These are phyloP conservation scores for Pedionomus torquatus DNA, from an alignment of 2,113 vertebrate species.

Conservation along the genomic window DNA sequence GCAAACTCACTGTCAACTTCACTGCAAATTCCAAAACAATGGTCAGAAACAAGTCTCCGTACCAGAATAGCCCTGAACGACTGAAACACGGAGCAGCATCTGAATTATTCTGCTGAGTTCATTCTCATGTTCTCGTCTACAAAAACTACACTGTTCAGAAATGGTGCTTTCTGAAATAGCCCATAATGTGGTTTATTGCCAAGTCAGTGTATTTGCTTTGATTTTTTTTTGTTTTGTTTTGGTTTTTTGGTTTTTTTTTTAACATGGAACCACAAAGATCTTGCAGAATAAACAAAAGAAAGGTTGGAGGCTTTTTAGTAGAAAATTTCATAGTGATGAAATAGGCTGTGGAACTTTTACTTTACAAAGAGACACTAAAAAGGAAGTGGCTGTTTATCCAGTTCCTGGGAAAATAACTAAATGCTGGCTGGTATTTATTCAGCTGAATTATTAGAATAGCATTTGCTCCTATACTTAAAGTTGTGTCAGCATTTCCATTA, in stretches of 20 bases:
- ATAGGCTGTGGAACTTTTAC: slow-evolving; percentile 51
- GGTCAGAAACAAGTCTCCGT: fast-evolving
- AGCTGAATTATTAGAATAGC: slow-evolving; percentile 78
- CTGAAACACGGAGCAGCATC: background rate
- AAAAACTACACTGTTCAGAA: background rate
- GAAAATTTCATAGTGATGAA: slow-evolving; percentile 67
- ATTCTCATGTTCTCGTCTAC: background rate
- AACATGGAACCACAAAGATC: background rate
- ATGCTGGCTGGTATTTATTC: slow-evolving; percentile 79
- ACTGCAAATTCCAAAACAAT: background rate
- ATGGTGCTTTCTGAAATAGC: background rate
- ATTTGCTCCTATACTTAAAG: slow-evolving; percentile 27
- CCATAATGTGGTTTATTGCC: background rate
- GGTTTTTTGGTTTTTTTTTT: background rate
- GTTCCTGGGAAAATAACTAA: slow-evolving; percentile 83
- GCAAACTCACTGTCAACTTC: background rate
- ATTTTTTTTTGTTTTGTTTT: too few species aligned
- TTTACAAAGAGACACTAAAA: slow-evolving; percentile 71
- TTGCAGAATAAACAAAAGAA: slow-evolving; percentile 43
- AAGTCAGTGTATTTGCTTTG: background rate
- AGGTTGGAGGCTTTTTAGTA: slow-evolving; percentile 56
- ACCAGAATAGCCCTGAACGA: background rate
- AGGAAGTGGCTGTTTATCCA: slow-evolving; percentile 81
- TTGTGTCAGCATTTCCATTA: slow-evolving; percentile 67
- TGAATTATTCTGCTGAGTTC: background rate